Base-by-base conservation (phyloP, 2,888 invertebrate genomes). In the Acleris literana region DNA sequence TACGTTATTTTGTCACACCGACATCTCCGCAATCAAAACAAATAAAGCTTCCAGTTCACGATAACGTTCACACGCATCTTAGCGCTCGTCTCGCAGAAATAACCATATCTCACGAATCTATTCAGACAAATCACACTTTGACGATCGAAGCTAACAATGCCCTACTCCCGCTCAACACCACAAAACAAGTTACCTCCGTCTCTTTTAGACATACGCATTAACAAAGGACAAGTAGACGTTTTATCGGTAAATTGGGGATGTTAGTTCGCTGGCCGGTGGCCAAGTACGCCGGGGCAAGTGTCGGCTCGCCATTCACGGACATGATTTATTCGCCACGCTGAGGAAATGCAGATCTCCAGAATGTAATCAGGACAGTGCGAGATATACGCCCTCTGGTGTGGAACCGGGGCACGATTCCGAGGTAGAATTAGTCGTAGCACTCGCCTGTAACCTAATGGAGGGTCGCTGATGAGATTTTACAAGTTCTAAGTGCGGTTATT, bases 321-420 rank as follows among this genome's bases (percentile, higher is more conserved):
- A 63, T 63, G 63, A 63, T 63, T 63, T 63, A 63, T 63, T 51
- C 49, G 49, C 49, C 56, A 46, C 58, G 58, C 48, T 56, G 63
- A 63, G 63, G 63, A 63, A 63, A 63, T 63, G 56, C 63, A 63
- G 63, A 56, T 56, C 63, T 56, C 63, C 43, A 43, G 51, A 64
- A 64, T 64, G 64, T 63, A 63, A 64, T 64, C 64, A 64, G 54
- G 43, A 58, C 58, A 59, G 64, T 22, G 63, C 22, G 63, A 63
- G 43, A 63, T 20, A 48, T 46, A 33, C 48, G 49, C 17, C 18
- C 49, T 13, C 11, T 11, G 9, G 49, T 11, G 18, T 17, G 49
- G 17, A 49, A 17, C 11, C 3, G 17, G 9, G 17, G 7, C 18
- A 11, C 48, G 17, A 0, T 18, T 18, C 18, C 20, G 49, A 1